phyloP scores from a whole-genome alignment of 92 coral and sea anemone genomes.

The Ricordea florida region DNA sequence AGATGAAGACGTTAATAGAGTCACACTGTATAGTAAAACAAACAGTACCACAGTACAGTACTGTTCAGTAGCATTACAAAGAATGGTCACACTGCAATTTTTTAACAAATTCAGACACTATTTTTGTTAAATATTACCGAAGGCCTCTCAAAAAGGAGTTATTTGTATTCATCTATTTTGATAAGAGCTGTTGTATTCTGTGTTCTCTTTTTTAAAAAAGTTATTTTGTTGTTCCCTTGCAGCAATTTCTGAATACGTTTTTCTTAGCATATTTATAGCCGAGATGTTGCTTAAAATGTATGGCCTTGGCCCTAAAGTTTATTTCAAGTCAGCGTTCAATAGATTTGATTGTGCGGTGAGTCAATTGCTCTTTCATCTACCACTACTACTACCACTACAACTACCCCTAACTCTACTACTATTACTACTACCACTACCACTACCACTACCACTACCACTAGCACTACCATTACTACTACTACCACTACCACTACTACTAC shows the following conservation, averaged over 20 bases:
- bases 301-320: conserved; percentile 79
- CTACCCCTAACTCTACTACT: neutral
- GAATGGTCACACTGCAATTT: too few relatives aligned
- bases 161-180: too few relatives aligned
- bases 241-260: conserved; percentile 85
- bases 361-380: neutral
- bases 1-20: too few relatives aligned
- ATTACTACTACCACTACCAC: neutral
- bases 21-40: too few relatives aligned
- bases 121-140: too few relatives aligned
- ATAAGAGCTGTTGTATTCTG: too few relatives aligned
- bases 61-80: too few relatives aligned
- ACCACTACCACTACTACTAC: conserved; percentile 5
- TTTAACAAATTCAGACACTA: too few relatives aligned
- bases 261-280: conserved; percentile 88
- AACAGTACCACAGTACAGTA: too few relatives aligned
- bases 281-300: conserved; percentile 95
- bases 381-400: conserved; percentile 18
- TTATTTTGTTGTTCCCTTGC: neutral
- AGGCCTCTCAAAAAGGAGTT: too few relatives aligned
- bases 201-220: neutral
- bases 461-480: neutral
- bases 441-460: conserved; percentile 8
- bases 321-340: conserved; percentile 90
- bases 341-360: conserved; percentile 94